Evolutionary conservation across 2,113 vertebrate genomes (phyloP).

Genomic region (Paedocypris sp.): DNA sequence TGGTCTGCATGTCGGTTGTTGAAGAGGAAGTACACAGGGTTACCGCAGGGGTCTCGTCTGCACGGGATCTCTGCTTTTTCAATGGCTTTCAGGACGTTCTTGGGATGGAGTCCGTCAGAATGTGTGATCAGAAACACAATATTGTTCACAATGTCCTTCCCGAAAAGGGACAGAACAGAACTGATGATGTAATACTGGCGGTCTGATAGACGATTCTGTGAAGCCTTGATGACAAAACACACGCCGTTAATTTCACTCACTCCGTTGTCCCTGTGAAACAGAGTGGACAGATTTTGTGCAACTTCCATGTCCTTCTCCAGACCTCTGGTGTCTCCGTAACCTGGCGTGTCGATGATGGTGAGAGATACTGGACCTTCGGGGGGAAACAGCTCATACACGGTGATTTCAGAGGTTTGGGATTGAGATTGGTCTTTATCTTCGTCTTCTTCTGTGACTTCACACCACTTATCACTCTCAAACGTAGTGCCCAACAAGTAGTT

Average conservation of each 20-base stretch:
- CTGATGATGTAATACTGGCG: background rate
- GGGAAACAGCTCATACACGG: constrained; percentile 27
- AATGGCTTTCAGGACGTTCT: background rate
- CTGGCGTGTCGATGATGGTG: constrained; percentile 45
- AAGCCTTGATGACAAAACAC: background rate
- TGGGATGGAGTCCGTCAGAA: constrained; percentile 8
- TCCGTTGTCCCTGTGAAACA: background rate
- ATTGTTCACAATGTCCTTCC: constrained; percentile 23
- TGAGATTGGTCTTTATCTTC: background rate
- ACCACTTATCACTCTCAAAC: constrained; percentile 23
- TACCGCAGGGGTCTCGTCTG: background rate
- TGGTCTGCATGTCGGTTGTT: background rate
- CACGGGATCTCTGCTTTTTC: constrained; percentile 5
- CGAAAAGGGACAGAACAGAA: constrained; percentile 18
- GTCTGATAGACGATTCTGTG: constrained; percentile 1
- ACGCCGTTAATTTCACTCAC: background rate
- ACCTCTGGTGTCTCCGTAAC: constrained; percentile 35
- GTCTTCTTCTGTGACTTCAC: constrained; percentile 30
- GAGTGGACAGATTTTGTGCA: background rate
- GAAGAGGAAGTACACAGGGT: constrained; percentile 11
- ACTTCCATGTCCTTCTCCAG: constrained; percentile 7
- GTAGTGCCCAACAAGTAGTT: constrained; percentile 35
- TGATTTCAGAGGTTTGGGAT: constrained; percentile 31
- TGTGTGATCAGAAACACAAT: constrained; percentile 21
- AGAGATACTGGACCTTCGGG: constrained; percentile 27